Evolutionary conservation across 2,113 vertebrate species (phyloP).

Genomic region (Otis tarda): DNA sequence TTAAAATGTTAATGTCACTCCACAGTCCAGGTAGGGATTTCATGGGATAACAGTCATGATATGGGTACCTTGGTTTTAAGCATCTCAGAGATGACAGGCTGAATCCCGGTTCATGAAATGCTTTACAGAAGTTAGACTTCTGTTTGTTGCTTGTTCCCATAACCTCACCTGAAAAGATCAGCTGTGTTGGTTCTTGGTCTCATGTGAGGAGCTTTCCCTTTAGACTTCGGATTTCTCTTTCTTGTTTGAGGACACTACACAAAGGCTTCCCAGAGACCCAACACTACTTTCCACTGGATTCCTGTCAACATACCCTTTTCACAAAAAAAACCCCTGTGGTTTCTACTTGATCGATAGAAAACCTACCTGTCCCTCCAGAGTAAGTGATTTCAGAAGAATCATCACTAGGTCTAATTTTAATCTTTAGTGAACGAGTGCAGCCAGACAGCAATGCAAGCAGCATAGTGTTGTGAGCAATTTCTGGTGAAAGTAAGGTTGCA

Average conservation of each 20-base stretch:
- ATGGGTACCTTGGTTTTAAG: background rate
- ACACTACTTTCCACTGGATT: background rate
- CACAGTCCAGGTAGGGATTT: background rate
- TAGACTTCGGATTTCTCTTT: background rate
- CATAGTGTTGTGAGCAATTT: background rate
- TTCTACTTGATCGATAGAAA: background rate
- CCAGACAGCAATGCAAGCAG: background rate
- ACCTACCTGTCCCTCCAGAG: background rate
- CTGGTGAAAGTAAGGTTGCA: background rate
- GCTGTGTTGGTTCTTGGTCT: background rate
- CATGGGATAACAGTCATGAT: background rate
- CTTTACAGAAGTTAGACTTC: background rate
- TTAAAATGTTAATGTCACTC: background rate
- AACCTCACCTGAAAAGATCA: background rate
- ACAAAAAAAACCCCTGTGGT: background rate
- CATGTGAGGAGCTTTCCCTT: background rate
- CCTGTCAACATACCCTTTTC: background rate
- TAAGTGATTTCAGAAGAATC: background rate
- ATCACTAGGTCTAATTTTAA: background rate
- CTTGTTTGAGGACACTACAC: background rate
- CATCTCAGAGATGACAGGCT: background rate
- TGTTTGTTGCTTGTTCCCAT: background rate
- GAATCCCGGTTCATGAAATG: background rate
- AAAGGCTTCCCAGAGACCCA: background rate
- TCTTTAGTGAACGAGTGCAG: background rate